These are phyloP conservation scores for Paguma larvata DNA, from an alignment of 2,797 vertebrate species.

Conservation along the genomic window DNA sequence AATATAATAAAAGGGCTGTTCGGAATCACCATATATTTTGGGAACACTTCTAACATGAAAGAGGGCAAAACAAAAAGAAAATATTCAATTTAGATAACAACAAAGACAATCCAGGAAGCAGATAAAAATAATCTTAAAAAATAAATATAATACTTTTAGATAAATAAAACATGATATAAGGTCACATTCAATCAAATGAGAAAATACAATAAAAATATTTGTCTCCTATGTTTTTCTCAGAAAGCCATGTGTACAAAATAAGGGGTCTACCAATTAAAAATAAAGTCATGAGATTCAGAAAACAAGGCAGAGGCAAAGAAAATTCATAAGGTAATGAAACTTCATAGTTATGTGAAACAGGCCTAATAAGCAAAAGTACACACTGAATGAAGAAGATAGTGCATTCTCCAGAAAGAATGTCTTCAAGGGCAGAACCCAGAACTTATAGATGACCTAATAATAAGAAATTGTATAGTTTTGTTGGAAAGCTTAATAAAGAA, in stretches of 20 bases:
- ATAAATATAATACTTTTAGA: slow-evolving; percentile 21
- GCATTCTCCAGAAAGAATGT: not conserved
- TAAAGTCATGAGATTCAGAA: not conserved
- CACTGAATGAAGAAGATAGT: not conserved
- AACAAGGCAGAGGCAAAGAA: not conserved
- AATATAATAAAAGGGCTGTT: not conserved
- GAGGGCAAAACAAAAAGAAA: not conserved
- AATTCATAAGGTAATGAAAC: not conserved
- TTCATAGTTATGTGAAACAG: not conserved
- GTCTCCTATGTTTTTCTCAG: not conserved
- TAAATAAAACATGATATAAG: not conserved
- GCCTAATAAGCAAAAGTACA: not conserved
- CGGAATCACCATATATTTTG: not conserved
- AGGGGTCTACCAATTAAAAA: not conserved
- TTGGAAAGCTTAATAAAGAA: not conserved
- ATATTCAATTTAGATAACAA: not conserved
- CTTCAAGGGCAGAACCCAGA: not conserved
- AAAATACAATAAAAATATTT: not conserved
- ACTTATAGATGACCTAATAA: not conserved
- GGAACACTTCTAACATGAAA: not conserved
- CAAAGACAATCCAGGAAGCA: not conserved
- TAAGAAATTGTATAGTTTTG: not conserved
- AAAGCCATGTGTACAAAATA: slow-evolving; percentile 21
- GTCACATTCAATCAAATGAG: not conserved
- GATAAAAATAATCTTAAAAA: slow-evolving; percentile 17